These are phyloP conservation scores for Erannis defoliaria DNA, from an alignment of 2,888 invertebrate species.

Conservation along the genomic window DNA sequence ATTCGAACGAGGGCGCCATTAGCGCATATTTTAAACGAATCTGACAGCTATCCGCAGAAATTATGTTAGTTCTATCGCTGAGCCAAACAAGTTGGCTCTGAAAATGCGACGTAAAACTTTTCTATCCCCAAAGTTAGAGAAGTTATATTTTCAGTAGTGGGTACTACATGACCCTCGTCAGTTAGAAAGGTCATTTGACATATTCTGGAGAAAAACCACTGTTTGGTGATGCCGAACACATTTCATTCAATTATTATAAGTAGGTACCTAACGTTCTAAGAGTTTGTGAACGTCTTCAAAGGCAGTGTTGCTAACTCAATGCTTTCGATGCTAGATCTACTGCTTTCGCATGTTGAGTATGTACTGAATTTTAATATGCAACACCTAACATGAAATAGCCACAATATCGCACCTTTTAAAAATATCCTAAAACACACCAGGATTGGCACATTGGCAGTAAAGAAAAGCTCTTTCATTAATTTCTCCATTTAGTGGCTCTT, in stretches of 20 bases:
- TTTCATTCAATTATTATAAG: slow-evolving; percentile 45
- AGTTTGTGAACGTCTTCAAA: slow-evolving; percentile 9
- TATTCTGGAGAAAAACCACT: slow-evolving; percentile 21
- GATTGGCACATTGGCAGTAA: no score
- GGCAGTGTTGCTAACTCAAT: no score
- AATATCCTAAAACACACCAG: no score
- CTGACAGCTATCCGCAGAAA: not conserved
- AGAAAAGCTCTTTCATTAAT: no score
- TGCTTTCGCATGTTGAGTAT: not conserved
- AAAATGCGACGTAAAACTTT: slow-evolving; percentile 40
- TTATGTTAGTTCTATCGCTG: not conserved
- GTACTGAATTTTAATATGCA: no score
- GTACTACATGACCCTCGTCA: slow-evolving; percentile 45
- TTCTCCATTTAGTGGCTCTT: no score
- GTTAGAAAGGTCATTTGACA: slow-evolving; percentile 39
- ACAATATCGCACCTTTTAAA: no score
- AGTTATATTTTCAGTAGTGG: slow-evolving; percentile 35
- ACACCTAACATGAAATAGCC: no score
- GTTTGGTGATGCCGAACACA: slow-evolving; percentile 36
- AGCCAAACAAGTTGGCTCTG: slow-evolving; percentile 3
- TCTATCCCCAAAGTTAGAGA: slow-evolving; percentile 41
- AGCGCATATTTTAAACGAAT: not conserved
- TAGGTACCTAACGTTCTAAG: slow-evolving; percentile 20
- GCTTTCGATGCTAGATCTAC: no score
- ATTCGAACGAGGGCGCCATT: no score